Evolutionary conservation across 2,888 invertebrate genomes (phyloP), one percentile per base, ranked within the genome.

Genomic region (Scaptomyza caliginosa): DNA sequence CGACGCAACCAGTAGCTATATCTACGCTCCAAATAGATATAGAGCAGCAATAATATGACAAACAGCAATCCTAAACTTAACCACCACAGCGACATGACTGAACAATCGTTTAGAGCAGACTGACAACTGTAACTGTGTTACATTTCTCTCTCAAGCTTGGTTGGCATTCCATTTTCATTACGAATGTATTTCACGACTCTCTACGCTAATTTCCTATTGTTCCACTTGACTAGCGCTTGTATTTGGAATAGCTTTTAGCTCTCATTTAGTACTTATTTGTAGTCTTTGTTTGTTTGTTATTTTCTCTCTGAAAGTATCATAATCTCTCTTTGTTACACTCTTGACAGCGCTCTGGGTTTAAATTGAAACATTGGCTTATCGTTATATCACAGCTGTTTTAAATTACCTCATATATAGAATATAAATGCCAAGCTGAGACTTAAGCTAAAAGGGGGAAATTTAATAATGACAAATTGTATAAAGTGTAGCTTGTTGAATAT

Each of bases 1-100:
- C 84, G 84, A 2, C 76, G 68, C 8, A 65, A 63, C 86, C 86
- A 89, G 50, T 88, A 88, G 19, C 65, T 56, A 39, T 77, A 80
- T 23, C 57, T 74, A 11, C 62, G 75, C 3, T 62, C 56, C 48
- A 84, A 48, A 6, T 39, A 36, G 1, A 49, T 39, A 10, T 38
- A 58, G 5, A 74, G 4, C 19, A 78, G 52, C 4, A 32, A 48
- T 26, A 62, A 5, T 4, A 67, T 0, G 3, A 32, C 34, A n/a
- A 23, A 11, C 36, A 71, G 7, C 52, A 76, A 45, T 8, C 46
- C 67, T 30, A 71, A 46, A 42, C 40, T 68, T 2, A 67, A 13
- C 39, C 65, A 73, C 36, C 48, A 57, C n/a, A 65, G 42, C 45
- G 75, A 8, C 72, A 73, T 73, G 45, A 21, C 39, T n/a, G 34